phyloP scores from a whole-genome alignment of 1,140 invertebrate genomes.

The Tachypleus tridentatus region DNA sequence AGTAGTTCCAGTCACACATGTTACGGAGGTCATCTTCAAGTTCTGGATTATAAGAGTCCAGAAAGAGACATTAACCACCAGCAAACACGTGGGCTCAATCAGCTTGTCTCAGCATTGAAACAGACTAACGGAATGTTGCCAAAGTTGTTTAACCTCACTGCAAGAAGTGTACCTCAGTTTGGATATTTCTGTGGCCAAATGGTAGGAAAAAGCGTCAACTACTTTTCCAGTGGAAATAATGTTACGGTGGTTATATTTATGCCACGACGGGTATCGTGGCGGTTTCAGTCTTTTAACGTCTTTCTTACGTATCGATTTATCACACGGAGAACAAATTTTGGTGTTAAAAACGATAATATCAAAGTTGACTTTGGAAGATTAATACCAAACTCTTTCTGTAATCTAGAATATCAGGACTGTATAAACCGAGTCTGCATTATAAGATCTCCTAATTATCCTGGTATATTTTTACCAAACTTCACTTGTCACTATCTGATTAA shows the following conservation, averaged over 20 bases:
- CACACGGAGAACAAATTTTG: neutral
- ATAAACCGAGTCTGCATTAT: constrained; percentile 17
- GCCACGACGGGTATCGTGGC: constrained; percentile 21
- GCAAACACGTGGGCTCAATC: constrained; percentile 20
- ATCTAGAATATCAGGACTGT: constrained; percentile 20
- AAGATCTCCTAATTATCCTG: constrained; percentile 65
- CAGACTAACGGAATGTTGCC: constrained; percentile 19
- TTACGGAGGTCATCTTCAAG: constrained; percentile 18
- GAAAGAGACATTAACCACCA: constrained; percentile 10
- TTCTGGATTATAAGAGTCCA: constrained; percentile 16
- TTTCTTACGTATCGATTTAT: constrained; percentile 22
- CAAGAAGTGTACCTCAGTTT: constrained; percentile 15
- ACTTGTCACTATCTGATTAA: constrained; percentile 61
- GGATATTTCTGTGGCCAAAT: constrained; percentile 23
- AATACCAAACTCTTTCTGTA: constrained; percentile 13
- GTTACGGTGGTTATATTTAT: constrained; percentile 19
- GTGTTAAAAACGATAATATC: neutral
- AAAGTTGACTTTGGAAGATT: constrained; percentile 9
- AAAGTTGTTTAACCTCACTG: constrained; percentile 16
- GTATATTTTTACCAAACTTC: constrained; percentile 68
- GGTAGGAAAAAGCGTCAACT: constrained; percentile 20
- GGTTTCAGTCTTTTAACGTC: constrained; percentile 18
- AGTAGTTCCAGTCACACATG: constrained; percentile 13
- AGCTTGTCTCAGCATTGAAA: constrained; percentile 21
- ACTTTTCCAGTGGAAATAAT: constrained; percentile 21